Evolutionary conservation across 2,888 invertebrate species (phyloP).

Genomic region (Leptinotarsa tumamoca): DNA sequence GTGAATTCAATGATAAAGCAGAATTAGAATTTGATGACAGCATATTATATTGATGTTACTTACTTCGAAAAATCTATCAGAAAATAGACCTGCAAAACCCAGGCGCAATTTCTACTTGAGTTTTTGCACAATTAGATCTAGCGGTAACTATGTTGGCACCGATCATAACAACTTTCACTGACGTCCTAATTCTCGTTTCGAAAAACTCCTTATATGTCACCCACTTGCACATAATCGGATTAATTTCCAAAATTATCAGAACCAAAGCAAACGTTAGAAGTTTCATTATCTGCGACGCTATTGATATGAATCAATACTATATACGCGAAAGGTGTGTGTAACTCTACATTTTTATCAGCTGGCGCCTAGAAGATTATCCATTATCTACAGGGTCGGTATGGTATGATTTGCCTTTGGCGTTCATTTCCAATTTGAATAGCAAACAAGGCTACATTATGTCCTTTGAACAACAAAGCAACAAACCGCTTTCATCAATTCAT

Average conservation of each 20-base stretch:
- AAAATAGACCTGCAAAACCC: constrained; percentile 34
- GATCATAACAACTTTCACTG: background rate
- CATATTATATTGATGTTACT: too few species aligned
- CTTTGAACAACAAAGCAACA: too few species aligned
- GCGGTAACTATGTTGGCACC: constrained; percentile 37
- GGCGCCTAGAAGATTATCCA: constrained; percentile 10
- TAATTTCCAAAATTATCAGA: constrained; percentile 25
- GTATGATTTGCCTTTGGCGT: too few species aligned
- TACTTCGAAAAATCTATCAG: background rate
- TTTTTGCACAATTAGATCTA: constrained; percentile 35
- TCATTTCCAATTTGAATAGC: too few species aligned
- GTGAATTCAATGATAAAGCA: too few species aligned
- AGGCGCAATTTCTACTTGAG: constrained; percentile 37
- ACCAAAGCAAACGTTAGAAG: constrained; percentile 17
- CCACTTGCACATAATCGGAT: constrained; percentile 21
- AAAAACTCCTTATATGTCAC: constrained; percentile 38
- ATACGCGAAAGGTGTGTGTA: too few species aligned
- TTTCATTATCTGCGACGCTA: constrained; percentile 17
- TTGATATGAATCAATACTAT: constrained; percentile 12
- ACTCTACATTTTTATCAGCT: constrained; percentile 1
- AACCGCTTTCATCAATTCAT: too few species aligned
- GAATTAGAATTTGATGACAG: too few species aligned
- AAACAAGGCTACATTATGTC: too few species aligned
- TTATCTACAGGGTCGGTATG: background rate
- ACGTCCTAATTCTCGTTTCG: background rate